These are phyloP conservation scores for Anticlea derivata DNA, from an alignment of 2,888 invertebrate species.

Conservation along the genomic window DNA sequence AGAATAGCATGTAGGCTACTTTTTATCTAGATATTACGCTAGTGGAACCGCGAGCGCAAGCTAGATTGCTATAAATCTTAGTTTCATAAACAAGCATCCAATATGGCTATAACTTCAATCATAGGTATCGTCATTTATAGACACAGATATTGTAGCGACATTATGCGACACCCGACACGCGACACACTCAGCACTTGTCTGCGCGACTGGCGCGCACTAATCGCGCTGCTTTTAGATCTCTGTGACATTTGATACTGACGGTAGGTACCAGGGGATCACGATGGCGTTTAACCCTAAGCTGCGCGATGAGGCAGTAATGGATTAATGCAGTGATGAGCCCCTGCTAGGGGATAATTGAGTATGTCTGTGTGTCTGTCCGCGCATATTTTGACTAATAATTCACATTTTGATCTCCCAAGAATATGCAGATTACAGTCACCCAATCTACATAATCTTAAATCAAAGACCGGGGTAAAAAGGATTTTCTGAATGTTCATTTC, in stretches of 20 bases:
- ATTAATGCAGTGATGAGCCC: conserved; percentile 49
- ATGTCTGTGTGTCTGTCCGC: conserved; percentile 8
- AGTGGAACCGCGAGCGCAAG: too few species aligned
- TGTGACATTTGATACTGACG: conserved; percentile 75
- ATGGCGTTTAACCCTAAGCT: conserved; percentile 73
- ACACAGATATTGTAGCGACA: too few species aligned
- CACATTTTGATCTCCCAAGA: conserved; percentile 14
- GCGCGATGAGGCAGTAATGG: conserved; percentile 69
- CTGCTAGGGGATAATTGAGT: conserved; percentile 16
- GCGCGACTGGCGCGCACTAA: conserved; percentile 48
- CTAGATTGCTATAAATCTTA: too few species aligned
- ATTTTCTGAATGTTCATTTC: neutral
- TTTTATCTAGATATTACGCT: too few species aligned
- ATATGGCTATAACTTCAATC: too few species aligned
- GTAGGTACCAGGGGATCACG: conserved; percentile 59
- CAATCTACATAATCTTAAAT: conserved; percentile 10
- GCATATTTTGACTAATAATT: conserved; percentile 15
- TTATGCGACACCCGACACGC: neutral
- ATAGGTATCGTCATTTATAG: too few species aligned
- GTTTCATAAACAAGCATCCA: too few species aligned
- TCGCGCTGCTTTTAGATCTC: conserved; percentile 60
- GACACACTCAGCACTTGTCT: conserved; percentile 5
- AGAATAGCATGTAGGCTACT: too few species aligned
- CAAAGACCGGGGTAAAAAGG: neutral
- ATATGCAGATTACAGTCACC: conserved; percentile 13